Evolutionary conservation across 2,797 vertebrate genomes (phyloP), one percentile per base, ranked within the genome.

Genomic region (Scolopax rusticola): DNA sequence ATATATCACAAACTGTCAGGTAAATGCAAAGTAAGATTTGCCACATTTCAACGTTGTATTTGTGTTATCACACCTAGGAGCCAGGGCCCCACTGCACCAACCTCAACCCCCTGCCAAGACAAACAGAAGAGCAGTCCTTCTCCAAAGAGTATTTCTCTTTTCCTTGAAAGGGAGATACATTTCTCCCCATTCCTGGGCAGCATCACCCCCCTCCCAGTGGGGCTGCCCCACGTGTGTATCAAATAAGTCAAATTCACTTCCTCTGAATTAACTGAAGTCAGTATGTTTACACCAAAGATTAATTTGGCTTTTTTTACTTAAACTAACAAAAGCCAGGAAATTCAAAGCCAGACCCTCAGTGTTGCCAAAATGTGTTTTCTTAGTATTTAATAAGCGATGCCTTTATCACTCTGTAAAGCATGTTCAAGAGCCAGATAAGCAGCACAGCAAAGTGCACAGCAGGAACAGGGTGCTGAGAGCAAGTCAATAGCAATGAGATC

Each of bases 401-500:
- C 68, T 56, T 91, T 79, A 92, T 87, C 45, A 0, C 86, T 63
- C 88, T 11, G 64, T 51, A 86, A 84, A 75, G 74, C 87, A 2
- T 18, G 80, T 77, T 95, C 95, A 57, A 73, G 78, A 92, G 89
- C 60, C 50, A 85, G 94, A 93, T 74, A 83, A 89, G 93, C 90
- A 36, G 8, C 43, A 2, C 9, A 47, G 95, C 51, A 8, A 38
- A 85, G 79, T 12, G 90, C 43, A 2, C 74, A 36, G 89, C 70
- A 50, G 88, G 70, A 84, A 18, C 9, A 1, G 8, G 4, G 69
- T 40, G 13, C 79, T 6, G 20, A 53, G 74, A 61, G 43, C 68
- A 87, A 32, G 54, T 98, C 97, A 93, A 98, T 97, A 86, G 84
- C 97, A 93, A 96, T 71, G 97, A 97, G 97, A 97, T 94, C 95